Conservation (phyloP, 2,797 vertebrate genomes). For the Cossypha niveicapilla region DNA sequence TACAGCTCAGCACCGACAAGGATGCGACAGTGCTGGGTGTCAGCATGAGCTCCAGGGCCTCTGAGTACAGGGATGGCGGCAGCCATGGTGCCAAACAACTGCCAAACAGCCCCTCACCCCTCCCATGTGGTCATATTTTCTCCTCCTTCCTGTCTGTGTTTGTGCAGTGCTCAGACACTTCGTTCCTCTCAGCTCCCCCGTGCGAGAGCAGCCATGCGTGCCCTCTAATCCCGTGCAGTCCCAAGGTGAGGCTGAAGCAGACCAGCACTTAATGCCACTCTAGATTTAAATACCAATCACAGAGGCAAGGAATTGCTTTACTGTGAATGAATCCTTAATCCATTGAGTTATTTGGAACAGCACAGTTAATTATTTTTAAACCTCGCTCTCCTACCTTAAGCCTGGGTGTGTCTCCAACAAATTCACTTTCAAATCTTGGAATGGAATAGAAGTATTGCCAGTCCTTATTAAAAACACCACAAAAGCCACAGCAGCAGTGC, state of each 20-base stretch:
- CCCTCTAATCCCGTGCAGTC: neutral
- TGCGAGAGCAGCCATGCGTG: neutral
- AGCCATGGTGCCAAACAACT: neutral
- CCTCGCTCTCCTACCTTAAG: neutral
- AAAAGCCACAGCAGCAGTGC: neutral
- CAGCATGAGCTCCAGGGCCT: neutral
- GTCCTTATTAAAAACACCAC: slow-evolving; percentile 27
- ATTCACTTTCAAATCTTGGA: neutral
- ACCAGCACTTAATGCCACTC: neutral
- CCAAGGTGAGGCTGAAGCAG: neutral
- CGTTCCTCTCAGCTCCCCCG: neutral
- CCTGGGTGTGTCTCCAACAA: neutral
- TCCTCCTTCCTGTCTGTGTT: neutral
- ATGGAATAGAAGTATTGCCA: neutral
- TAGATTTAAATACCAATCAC: neutral
- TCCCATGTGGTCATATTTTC: neutral
- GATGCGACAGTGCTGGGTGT: neutral
- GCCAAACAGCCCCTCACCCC: neutral
- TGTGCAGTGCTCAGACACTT: neutral
- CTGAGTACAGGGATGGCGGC: neutral
- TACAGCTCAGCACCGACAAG: accelerated
- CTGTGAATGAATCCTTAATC: neutral
- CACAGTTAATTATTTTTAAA: slow-evolving; percentile 35
- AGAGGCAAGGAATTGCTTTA: neutral
- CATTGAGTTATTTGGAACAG: neutral